A percentile compares a stretch with the other conserved stretches of the same genome.
Evolutionary conservation across 1,140 invertebrate genomes (phyloP).

Genomic region (Drosophila tsacasi): DNA sequence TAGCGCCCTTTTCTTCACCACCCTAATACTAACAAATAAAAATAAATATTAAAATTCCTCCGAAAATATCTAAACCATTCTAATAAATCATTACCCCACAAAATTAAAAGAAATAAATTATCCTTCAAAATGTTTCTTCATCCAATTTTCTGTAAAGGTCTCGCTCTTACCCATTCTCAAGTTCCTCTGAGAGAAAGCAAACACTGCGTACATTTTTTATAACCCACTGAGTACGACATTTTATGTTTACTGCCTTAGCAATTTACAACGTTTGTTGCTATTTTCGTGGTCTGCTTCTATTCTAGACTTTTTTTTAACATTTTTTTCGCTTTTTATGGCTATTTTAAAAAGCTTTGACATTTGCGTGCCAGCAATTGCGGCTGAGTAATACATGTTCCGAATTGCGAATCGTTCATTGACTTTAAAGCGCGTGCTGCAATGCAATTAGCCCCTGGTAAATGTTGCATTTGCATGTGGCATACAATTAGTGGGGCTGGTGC

Average conservation of each 20-base stretch:
- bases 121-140: not conserved
- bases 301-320: slow-evolving; percentile 11
- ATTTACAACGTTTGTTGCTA: slow-evolving; percentile 53
- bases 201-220: slow-evolving; percentile 40
- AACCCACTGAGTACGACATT: slow-evolving; percentile 48
- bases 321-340: slow-evolving; percentile 25
- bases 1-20: too few relatives aligned
- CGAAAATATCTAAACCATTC: not conserved
- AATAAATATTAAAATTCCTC: not conserved
- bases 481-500: slow-evolving; percentile 55
- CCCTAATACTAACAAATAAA: not conserved
- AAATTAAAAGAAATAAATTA: not conserved
- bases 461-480: slow-evolving; percentile 68
- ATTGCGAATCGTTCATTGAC: slow-evolving; percentile 73
- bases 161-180: not conserved
- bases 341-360: slow-evolving; percentile 65
- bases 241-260: slow-evolving; percentile 50
- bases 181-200: slow-evolving; percentile 13
- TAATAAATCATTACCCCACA: not conserved
- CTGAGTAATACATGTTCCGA: slow-evolving; percentile 15
- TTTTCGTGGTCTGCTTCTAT: slow-evolving; percentile 7
- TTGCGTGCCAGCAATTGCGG: slow-evolving; percentile 58
- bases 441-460: slow-evolving; percentile 73
- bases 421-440: slow-evolving; percentile 77
- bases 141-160: not conserved